Evolutionary conservation across 2,888 invertebrate genomes (phyloP).

Genomic region (Polydrusus tereticollis): DNA sequence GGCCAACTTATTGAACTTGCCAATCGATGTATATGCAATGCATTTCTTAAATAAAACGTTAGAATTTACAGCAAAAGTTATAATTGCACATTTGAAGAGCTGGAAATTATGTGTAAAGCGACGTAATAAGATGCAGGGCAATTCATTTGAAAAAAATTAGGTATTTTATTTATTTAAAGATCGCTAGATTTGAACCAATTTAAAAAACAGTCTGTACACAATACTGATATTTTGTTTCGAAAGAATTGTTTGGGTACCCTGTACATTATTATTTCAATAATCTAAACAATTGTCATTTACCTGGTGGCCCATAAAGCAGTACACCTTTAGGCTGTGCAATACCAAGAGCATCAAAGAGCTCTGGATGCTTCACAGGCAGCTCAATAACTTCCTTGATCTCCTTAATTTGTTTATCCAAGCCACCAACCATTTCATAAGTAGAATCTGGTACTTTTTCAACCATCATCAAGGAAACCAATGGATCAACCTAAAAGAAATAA

Average conservation of each 20-base stretch:
- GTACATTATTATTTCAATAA: neutral
- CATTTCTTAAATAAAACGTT: too few relatives aligned
- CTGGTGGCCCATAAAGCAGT: constrained; percentile 97
- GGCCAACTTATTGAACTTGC: too few relatives aligned
- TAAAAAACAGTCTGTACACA: too few relatives aligned
- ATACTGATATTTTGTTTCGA: too few relatives aligned
- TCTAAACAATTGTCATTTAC: constrained; percentile 48
- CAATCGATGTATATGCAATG: too few relatives aligned
- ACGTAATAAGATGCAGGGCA: too few relatives aligned
- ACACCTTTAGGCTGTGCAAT: constrained; percentile 98
- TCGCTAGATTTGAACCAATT: too few relatives aligned
- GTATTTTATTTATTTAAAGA: too few relatives aligned
- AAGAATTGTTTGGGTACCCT: too few relatives aligned
- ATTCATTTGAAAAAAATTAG: neutral
- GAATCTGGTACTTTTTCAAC: constrained; percentile 99
- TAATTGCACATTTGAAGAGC: too few relatives aligned
- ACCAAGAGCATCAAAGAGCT: constrained; percentile 98
- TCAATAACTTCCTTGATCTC: constrained; percentile 99
- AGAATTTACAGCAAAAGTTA: too few relatives aligned
- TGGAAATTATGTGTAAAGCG: too few relatives aligned
- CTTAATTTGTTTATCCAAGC: constrained; percentile 98
- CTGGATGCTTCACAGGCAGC: constrained; percentile 98
- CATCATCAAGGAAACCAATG: constrained; percentile 99
- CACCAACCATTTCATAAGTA: constrained; percentile 99
- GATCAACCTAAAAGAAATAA: constrained; percentile 82